Evolutionary conservation across 2,113 vertebrate species (phyloP), one percentile per base, ranked within the genome.

Genomic region (Cnemophilus loriae): DNA sequence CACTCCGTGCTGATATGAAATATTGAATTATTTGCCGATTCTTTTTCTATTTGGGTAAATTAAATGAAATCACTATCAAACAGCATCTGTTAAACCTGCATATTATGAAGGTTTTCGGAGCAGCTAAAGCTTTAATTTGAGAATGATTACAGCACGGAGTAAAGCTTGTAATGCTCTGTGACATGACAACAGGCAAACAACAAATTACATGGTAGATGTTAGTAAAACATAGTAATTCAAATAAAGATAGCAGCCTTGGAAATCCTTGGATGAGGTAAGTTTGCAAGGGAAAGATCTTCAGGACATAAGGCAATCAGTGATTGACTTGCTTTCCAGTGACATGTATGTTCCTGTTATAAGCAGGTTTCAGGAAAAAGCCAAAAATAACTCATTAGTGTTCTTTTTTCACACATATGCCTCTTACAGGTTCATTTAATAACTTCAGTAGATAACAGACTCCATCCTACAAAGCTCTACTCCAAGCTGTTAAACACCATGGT

Each of bases 161-260:
- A 82, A 94, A 95, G 87, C 89, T 68, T n/a, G 93, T 79, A 91
- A 91, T 60, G 52, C 53, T 92, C 73, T 60, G 64, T 63, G 79
- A 87, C 91, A 91, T 68, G 86, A 89, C 89, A 95, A 96, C 73
- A 95, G 91, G 80, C 77, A 95, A 94, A 93, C 68, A 87, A 92
- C 80, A 92, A 95, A 96, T 95, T 92, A 92, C 28, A 96, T 7
- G 28, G 73, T 61, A 64, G 86, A 60, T 71, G 83, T 59, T 92
- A 78, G 80, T 37, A 89, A 84, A 95, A 89, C 53, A 90, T 7
- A 95, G 91, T 80, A 71, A 95, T 92, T 79, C 79, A 73, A 64
- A 75, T 84, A 87, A 89, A 94, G 78, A 90, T n/a, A 75, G 80
- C 77, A 92, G 91, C 56, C 60, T 94, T 82, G 30, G 60, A 92